These are phyloP conservation scores for Basileuterus tristriatus DNA, from an alignment of 2,797 vertebrate genomes.

Conservation along the genomic window DNA sequence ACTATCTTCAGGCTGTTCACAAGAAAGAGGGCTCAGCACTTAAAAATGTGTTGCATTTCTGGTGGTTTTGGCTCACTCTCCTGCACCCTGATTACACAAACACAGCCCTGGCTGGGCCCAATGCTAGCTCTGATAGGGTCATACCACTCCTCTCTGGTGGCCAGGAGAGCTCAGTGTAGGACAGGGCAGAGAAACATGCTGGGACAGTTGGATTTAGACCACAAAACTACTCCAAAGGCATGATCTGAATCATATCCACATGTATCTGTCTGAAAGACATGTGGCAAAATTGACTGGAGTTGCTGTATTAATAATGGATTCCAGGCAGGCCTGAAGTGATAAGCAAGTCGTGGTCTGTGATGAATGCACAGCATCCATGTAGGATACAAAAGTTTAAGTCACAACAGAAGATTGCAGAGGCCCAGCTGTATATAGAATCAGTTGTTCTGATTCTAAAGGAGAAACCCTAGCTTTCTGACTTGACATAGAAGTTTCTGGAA, in stretches of 20 bases:
- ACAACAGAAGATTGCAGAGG: background rate
- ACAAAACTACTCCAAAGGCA: background rate
- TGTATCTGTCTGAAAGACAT: background rate
- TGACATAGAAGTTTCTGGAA: background rate
- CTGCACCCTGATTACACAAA: background rate
- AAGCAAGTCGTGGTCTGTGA: background rate
- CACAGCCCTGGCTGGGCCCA: background rate
- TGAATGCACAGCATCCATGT: background rate
- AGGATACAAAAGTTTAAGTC: background rate
- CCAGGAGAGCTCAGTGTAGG: background rate
- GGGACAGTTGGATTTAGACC: background rate
- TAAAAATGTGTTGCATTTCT: background rate
- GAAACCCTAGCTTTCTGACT: background rate
- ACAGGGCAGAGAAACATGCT: background rate
- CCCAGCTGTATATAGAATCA: background rate
- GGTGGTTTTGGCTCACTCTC: background rate
- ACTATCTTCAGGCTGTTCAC: background rate
- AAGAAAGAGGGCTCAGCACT: background rate
- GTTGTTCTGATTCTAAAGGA: background rate
- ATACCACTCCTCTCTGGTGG: background rate
- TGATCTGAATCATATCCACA: background rate
- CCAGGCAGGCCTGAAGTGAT: background rate
- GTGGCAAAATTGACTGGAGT: background rate
- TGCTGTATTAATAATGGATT: background rate
- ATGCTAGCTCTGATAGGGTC: background rate